Percentiles rank a stretch among this genome's conserved stretches.
Conservation (phyloP, 1,140 invertebrate species). For the Sitobion miscanthi region DNA sequence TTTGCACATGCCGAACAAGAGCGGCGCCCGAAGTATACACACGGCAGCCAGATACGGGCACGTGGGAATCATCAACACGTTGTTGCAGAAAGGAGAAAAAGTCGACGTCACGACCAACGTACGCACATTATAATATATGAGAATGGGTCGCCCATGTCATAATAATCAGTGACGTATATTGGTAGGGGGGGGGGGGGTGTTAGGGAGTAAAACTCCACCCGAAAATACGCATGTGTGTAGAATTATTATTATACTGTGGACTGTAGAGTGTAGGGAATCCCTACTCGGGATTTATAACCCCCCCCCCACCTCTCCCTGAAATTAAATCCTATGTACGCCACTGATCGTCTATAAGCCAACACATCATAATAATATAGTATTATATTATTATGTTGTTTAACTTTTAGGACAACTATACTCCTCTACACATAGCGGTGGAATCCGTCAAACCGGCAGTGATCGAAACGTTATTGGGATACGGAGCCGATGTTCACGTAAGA, state of each 20-base stretch:
- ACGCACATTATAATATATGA: slow-evolving; percentile 50
- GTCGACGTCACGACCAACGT: slow-evolving; percentile 95
- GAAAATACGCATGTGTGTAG: too few relatives aligned
- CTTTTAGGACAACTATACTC: slow-evolving; percentile 93
- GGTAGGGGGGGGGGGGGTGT: too few relatives aligned
- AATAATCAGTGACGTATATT: too few relatives aligned
- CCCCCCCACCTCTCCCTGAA: too few relatives aligned
- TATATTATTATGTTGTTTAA: neutral
- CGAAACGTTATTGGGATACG: slow-evolving; percentile 93
- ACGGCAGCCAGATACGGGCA: slow-evolving; percentile 92
- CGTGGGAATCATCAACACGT: slow-evolving; percentile 94
- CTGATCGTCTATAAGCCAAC: neutral
- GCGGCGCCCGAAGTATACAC: slow-evolving; percentile 89
- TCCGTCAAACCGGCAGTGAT: slow-evolving; percentile 94
- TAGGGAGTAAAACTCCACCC: too few relatives aligned
- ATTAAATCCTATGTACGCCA: too few relatives aligned
- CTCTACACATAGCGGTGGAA: slow-evolving; percentile 98
- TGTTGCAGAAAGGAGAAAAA: slow-evolving; percentile 94
- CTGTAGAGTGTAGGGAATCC: too few relatives aligned
- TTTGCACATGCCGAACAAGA: slow-evolving; percentile 98
- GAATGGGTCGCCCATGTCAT: too few relatives aligned
- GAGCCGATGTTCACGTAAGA: slow-evolving; percentile 94
- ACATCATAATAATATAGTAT: neutral
- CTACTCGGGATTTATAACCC: too few relatives aligned
- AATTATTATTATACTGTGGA: too few relatives aligned